These are phyloP conservation scores for Sitta carolinensis DNA, from an alignment of 2,797 vertebrate species.

Conservation along the genomic window DNA sequence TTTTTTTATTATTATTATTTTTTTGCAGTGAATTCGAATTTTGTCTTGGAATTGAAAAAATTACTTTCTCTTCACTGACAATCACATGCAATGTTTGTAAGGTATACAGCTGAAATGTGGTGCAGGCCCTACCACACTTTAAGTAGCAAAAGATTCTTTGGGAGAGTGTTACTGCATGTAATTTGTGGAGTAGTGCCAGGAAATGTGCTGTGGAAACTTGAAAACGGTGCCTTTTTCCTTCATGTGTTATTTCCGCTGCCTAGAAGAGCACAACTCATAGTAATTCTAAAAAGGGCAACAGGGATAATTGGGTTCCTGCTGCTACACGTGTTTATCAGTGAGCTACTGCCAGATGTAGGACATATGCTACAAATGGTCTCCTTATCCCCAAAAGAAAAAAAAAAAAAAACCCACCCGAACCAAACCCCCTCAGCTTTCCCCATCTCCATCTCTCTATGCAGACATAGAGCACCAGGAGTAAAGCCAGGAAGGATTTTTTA, in stretches of 20 bases:
- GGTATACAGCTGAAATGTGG: neutral
- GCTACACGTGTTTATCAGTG: conserved; percentile 57
- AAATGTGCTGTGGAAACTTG: neutral
- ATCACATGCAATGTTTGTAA: neutral
- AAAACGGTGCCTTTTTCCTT: neutral
- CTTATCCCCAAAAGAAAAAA: conserved; percentile 21
- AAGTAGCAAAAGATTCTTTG: neutral
- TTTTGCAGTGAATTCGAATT: neutral
- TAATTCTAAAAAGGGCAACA: conserved; percentile 36
- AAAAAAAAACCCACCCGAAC: neutral
- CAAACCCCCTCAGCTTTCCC: neutral
- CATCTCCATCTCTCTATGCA: neutral
- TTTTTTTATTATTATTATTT: no score
- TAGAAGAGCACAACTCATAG: conserved; percentile 22
- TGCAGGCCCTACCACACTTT: neutral
- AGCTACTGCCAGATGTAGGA: conserved; percentile 55
- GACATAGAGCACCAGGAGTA: neutral
- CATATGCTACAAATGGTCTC: conserved; percentile 36
- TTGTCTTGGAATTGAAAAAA: neutral
- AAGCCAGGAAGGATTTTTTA: neutral
- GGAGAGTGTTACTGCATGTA: neutral
- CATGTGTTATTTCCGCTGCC: conserved; percentile 33
- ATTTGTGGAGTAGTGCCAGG: conserved; percentile 1
- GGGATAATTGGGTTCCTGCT: conserved; percentile 59
- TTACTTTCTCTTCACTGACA: neutral